Percentiles rank a stretch among this genome's conserved stretches.
Evolutionary conservation across 2,888 invertebrate species (phyloP).

Genomic region (Nomada fucata): DNA sequence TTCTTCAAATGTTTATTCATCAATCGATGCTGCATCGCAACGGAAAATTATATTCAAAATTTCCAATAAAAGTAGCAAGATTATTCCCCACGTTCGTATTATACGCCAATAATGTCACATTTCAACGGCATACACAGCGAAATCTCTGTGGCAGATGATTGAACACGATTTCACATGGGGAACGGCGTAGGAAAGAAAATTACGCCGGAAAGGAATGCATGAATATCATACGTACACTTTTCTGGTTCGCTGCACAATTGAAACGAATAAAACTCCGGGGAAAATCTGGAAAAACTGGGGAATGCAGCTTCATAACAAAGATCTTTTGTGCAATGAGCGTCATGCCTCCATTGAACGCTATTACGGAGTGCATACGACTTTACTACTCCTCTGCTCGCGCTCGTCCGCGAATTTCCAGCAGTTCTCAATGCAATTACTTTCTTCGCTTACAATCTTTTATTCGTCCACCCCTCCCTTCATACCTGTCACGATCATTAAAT

Average conservation of each 20-base stretch:
- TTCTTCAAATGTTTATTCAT: too few relatives aligned
- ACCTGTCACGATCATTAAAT: conserved; percentile 1
- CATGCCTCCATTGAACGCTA: conserved; percentile 48
- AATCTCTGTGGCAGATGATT: too few relatives aligned
- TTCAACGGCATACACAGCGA: conserved; percentile 10
- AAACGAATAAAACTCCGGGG: conserved; percentile 53
- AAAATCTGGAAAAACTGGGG: conserved; percentile 46
- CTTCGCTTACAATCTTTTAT: not conserved
- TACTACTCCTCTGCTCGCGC: conserved; percentile 28
- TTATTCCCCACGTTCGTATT: not conserved
- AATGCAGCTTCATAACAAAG: conserved; percentile 43
- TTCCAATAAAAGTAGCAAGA: not conserved
- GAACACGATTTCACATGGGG: conserved; percentile 20
- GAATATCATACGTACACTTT: conserved; percentile 52
- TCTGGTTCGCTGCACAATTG: conserved; percentile 44
- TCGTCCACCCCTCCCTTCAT: not conserved
- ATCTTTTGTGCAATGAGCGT: conserved; percentile 48
- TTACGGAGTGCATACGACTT: conserved; percentile 46
- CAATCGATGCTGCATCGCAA: too few relatives aligned
- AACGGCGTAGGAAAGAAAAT: conserved; percentile 41
- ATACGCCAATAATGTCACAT: conserved; percentile 19
- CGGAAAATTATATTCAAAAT: too few relatives aligned
- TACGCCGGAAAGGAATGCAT: conserved; percentile 39
- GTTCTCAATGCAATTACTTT: conserved; percentile 26
- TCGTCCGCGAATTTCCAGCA: conserved; percentile 17